Percentiles rank a stretch among this genome's conserved stretches.
phyloP scores from a whole-genome alignment of 2,797 vertebrate genomes.

The Acipenser ruthenus region DNA sequence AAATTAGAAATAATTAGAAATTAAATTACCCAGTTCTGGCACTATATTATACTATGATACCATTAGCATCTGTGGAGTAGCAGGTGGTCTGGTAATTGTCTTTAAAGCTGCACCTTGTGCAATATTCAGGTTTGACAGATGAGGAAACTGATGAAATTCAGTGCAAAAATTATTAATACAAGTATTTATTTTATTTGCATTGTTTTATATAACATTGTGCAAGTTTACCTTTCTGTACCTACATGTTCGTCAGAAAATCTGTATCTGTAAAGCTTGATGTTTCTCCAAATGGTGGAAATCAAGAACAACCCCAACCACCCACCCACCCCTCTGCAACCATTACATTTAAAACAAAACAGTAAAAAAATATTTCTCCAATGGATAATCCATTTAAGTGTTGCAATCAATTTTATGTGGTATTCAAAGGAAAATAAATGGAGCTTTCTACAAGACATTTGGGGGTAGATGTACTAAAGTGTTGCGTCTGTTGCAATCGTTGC shows the following conservation, averaged over 20 bases:
- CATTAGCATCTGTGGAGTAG: conserved; percentile 14
- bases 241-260: too few relatives aligned
- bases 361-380: neutral
- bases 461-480: too few relatives aligned
- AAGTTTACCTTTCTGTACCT: neutral
- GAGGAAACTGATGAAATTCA: conserved; percentile 2
- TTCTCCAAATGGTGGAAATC: too few relatives aligned
- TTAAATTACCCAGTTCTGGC: conserved; percentile 13
- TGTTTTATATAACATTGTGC: too few relatives aligned
- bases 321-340: too few relatives aligned
- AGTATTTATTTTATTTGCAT: too few relatives aligned
- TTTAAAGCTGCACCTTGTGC: conserved; percentile 10
- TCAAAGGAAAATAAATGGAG: neutral
- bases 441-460: conserved; percentile 1
- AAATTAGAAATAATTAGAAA: conserved; percentile 3
- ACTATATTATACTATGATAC: conserved; percentile 2
- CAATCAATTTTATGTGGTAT: conserved; percentile 7
- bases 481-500: too few relatives aligned
- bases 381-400: conserved; percentile 1
- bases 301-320: too few relatives aligned
- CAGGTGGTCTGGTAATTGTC: conserved; percentile 15
- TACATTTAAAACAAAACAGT: too few relatives aligned
- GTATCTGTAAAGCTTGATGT: too few relatives aligned
- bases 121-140: neutral
- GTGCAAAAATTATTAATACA: neutral